Conservation (phyloP, 1,140 invertebrate genomes). For the Varroa destructor region DNA sequence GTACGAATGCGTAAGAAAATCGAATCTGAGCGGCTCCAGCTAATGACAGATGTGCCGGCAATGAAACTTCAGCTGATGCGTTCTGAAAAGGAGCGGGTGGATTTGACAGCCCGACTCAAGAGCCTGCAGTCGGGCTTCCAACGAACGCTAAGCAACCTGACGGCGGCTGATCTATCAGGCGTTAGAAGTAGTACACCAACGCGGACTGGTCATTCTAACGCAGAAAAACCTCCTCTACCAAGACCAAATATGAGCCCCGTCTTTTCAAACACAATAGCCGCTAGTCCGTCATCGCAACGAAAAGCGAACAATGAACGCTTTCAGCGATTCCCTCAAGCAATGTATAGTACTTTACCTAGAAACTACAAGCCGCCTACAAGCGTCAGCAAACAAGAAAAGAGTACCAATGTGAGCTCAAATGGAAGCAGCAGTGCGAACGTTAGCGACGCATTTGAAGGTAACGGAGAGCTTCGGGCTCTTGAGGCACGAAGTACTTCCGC, state of each 20-base stretch:
- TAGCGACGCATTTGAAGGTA: background rate
- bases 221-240: slow-evolving; percentile 8
- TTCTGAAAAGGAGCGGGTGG: slow-evolving; percentile 66
- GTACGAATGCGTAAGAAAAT: slow-evolving; percentile 56
- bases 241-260: slow-evolving; percentile 9
- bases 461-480: slow-evolving; percentile 8
- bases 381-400: background rate
- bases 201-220: background rate
- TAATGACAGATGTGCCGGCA: slow-evolving; percentile 75
- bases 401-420: background rate
- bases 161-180: slow-evolving; percentile 3
- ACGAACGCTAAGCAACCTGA: slow-evolving; percentile 23
- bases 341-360: slow-evolving; percentile 15
- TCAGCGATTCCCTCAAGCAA: slow-evolving; percentile 6
- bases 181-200: slow-evolving; percentile 12
- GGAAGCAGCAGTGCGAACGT: background rate
- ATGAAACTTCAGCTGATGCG: slow-evolving; percentile 66
- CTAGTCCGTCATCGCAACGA: slow-evolving; percentile 18
- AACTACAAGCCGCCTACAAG: slow-evolving; percentile 11
- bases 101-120: slow-evolving; percentile 47
- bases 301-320: slow-evolving; percentile 14
- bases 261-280: slow-evolving; percentile 23
- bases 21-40: slow-evolving; percentile 81
- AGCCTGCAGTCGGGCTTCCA: slow-evolving; percentile 16
- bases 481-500: slow-evolving; percentile 24